phyloP scores from a whole-genome alignment of 37 sponge, comb jelly and placozoan species.

The Aplysina aerophoba region DNA sequence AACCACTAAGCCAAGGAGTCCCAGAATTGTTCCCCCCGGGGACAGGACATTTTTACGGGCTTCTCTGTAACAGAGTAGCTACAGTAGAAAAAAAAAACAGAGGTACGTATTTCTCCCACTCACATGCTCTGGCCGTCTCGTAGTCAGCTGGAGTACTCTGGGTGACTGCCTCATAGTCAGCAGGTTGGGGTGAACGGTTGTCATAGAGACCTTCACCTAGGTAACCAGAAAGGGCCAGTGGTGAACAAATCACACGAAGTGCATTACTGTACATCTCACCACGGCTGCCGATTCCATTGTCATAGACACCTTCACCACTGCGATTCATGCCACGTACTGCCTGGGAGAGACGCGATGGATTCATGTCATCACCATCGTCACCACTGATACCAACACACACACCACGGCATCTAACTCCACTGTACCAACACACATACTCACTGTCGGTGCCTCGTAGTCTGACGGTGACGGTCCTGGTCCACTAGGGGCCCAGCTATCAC shows the following conservation, averaged over 20 bases:
- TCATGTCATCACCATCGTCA: background rate
- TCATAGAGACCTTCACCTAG: slow-evolving; percentile 27
- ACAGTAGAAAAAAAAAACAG: too few species aligned
- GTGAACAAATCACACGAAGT: background rate
- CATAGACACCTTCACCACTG: background rate
- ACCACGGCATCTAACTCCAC: too few species aligned
- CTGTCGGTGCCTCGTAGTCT: background rate
- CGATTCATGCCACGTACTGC: background rate
- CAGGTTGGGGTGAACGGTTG: background rate
- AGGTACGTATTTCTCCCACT: too few species aligned
- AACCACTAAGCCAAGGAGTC: too few species aligned
- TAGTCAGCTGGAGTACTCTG: background rate
- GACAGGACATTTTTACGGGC: too few species aligned
- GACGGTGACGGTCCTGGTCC: background rate
- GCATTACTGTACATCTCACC: background rate
- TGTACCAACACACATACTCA: slow-evolving; percentile 6
- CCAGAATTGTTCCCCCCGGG: too few species aligned
- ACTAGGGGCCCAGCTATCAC: background rate
- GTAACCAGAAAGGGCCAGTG: background rate
- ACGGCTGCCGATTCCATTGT: background rate
- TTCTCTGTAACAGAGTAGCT: too few species aligned
- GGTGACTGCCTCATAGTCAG: background rate
- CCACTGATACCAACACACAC: background rate
- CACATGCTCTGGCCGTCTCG: too few species aligned
- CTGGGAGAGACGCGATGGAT: background rate